phyloP scores from a whole-genome alignment of 1,140 invertebrate species.

The Caenorhabditis inopinata region DNA sequence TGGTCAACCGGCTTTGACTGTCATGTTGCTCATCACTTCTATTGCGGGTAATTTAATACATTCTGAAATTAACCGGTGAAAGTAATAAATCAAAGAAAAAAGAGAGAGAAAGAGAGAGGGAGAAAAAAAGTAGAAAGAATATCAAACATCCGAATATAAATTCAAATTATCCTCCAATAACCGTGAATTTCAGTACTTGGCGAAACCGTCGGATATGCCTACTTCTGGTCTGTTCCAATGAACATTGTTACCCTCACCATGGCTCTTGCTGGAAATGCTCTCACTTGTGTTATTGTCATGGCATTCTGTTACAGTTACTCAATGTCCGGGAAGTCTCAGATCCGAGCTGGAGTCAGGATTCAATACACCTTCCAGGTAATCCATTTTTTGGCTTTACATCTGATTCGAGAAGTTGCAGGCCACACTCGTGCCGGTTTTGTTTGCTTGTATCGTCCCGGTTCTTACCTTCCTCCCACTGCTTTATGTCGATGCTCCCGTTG shows the following conservation, averaged over 20 bases:
- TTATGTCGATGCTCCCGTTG: constrained; percentile 40
- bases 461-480: constrained; percentile 43
- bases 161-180: too few species aligned
- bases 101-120: too few species aligned
- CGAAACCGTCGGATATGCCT: constrained; percentile 42
- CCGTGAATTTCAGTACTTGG: neutral
- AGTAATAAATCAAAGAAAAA: too few species aligned
- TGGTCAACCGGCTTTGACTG: constrained; percentile 38
- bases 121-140: too few species aligned
- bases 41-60: constrained; percentile 6
- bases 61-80: too few species aligned
- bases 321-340: constrained; percentile 34
- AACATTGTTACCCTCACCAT: constrained; percentile 45
- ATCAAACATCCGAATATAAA: too few species aligned
- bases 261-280: constrained; percentile 39
- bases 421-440: constrained; percentile 30
- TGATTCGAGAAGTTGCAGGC: constrained; percentile 23
- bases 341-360: constrained; percentile 32
- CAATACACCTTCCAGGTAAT: constrained; percentile 46
- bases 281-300: constrained; percentile 46
- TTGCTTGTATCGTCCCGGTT: constrained; percentile 41
- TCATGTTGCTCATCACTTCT: constrained; percentile 38
- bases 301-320: constrained; percentile 46
- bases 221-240: constrained; percentile 42
- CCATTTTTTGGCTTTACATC: too few species aligned